Percentiles rank a stretch among this genome's conserved stretches.
Conservation (phyloP, 2,113 vertebrate genomes). For the Prietella phreatophila region DNA sequence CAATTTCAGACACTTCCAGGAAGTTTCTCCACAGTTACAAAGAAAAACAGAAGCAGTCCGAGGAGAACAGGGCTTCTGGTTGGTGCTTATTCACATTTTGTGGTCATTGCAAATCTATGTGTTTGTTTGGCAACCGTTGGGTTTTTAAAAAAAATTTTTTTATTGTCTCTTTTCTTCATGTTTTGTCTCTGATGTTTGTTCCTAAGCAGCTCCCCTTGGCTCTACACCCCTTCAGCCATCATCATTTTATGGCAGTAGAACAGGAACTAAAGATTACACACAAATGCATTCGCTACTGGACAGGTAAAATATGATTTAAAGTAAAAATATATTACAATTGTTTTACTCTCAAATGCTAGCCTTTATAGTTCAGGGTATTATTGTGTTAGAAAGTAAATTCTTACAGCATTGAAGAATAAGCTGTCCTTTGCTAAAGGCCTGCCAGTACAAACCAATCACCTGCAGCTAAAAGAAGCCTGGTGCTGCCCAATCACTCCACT, state of each 20-base stretch:
- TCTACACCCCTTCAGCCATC: conserved; percentile 87
- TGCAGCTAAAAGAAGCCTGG: conserved; percentile 86
- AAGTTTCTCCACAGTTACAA: conserved; percentile 88
- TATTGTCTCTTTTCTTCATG: neutral
- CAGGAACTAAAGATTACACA: conserved; percentile 84
- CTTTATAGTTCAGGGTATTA: neutral
- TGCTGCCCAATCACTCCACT: conserved; percentile 87
- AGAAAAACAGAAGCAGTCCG: conserved; percentile 89
- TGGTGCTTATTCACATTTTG: neutral
- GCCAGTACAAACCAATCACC: conserved; percentile 73
- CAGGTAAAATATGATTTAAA: conserved; percentile 74
- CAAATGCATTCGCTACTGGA: conserved; percentile 81
- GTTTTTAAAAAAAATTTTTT: neutral
- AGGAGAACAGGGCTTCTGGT: conserved; percentile 88
- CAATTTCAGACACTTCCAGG: conserved; percentile 82
- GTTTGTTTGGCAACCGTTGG: neutral
- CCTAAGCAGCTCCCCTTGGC: conserved; percentile 71
- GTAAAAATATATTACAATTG: neutral
- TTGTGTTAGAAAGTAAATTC: neutral
- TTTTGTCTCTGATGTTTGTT: neutral
- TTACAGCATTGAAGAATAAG: neutral
- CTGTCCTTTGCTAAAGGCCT: conserved; percentile 67
- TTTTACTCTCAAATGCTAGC: neutral
- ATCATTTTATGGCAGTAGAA: conserved; percentile 87
- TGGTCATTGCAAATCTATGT: neutral